These are phyloP conservation scores for Gonatopus flavifemur DNA, from an alignment of 1,140 invertebrate species.

Conservation along the genomic window DNA sequence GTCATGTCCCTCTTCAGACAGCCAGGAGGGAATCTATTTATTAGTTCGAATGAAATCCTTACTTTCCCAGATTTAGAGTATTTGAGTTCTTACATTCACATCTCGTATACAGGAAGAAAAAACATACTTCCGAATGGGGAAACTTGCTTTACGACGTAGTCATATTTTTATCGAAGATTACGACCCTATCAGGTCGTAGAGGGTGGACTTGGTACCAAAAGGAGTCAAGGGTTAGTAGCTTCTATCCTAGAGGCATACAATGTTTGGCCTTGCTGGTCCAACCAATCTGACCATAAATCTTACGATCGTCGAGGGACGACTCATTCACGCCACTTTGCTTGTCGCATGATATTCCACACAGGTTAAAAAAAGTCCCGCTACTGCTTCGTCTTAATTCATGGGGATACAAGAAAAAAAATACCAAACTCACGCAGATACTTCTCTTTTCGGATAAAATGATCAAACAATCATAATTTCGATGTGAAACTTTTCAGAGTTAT, in stretches of 20 bases:
- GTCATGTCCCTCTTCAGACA: no score
- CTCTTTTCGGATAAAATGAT: neutral
- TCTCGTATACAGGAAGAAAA: no score
- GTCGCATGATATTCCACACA: slow-evolving; percentile 39
- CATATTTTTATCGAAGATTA: slow-evolving; percentile 26
- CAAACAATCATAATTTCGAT: no score
- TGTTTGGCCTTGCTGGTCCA: slow-evolving; percentile 27
- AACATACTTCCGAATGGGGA: no score
- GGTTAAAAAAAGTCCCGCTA: slow-evolving; percentile 15
- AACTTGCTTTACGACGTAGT: slow-evolving; percentile 18
- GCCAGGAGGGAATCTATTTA: no score
- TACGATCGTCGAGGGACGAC: slow-evolving; percentile 54
- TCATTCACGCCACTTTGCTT: slow-evolving; percentile 54
- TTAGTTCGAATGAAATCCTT: no score
- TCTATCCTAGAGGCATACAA: slow-evolving; percentile 24
- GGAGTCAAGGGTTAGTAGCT: slow-evolving; percentile 51
- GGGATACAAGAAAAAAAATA: neutral
- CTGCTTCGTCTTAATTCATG: slow-evolving; percentile 17
- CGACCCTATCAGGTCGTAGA: slow-evolving; percentile 5
- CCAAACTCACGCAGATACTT: neutral
- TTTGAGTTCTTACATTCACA: no score
- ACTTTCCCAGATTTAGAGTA: no score
- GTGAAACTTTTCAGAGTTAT: no score
- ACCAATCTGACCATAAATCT: slow-evolving; percentile 52
- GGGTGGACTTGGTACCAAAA: slow-evolving; percentile 30